Evolutionary conservation across 2,888 invertebrate genomes (phyloP).

Genomic region (Aspidiotus rigidus): DNA sequence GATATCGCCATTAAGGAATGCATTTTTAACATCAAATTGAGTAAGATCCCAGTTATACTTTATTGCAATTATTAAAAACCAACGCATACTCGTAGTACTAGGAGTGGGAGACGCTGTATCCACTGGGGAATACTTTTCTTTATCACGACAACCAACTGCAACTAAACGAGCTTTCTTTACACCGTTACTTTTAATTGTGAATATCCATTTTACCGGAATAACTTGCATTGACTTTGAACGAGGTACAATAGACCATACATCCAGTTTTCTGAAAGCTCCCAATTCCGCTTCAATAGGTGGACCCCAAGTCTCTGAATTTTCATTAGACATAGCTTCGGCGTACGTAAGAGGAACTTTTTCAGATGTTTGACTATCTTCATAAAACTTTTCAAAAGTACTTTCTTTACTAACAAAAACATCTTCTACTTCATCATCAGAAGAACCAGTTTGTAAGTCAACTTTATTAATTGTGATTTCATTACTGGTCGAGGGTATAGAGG

Average conservation of each 20-base stretch:
- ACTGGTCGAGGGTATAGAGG: too few species aligned
- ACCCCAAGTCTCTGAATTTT: neutral
- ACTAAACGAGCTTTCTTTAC: constrained; percentile 8
- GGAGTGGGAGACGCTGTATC: constrained; percentile 11
- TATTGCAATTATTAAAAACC: neutral
- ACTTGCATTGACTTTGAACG: constrained; percentile 34
- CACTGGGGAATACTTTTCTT: neutral
- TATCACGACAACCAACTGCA: constrained; percentile 25
- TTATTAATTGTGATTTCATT: too few species aligned
- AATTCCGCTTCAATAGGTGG: neutral
- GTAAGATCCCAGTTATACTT: neutral
- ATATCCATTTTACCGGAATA: constrained; percentile 33
- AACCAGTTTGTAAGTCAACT: neutral
- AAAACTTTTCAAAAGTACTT: neutral
- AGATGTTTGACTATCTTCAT: neutral
- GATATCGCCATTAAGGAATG: neutral
- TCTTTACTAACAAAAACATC: neutral
- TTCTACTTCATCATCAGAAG: neutral
- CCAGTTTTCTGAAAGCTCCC: neutral
- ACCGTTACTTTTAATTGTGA: constrained; percentile 29
- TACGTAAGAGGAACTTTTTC: neutral
- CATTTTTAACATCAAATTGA: neutral
- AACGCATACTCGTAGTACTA: neutral
- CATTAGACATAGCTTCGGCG: neutral
- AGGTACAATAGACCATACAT: constrained; percentile 31